Conservation (phyloP, 2,797 vertebrate species). For the Pseudopleuronectes americanus region DNA sequence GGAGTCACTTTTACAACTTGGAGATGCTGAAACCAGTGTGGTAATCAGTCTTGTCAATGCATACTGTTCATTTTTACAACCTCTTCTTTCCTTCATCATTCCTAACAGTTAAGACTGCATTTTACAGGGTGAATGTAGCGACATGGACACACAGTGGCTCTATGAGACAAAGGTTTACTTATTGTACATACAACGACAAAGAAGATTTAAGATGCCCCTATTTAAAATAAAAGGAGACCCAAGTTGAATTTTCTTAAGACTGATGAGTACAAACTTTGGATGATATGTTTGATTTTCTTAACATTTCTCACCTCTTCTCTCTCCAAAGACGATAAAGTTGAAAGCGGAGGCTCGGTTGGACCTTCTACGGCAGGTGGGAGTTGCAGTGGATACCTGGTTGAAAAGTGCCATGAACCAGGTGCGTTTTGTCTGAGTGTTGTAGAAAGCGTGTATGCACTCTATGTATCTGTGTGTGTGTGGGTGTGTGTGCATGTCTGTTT, state of each 20-base stretch:
- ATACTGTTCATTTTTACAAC: no score
- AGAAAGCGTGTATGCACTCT: constrained; percentile 1
- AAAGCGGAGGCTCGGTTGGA: constrained; percentile 96
- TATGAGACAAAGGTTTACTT: no score
- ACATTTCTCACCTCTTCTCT: constrained; percentile 17
- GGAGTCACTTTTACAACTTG: no score
- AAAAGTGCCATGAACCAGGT: constrained; percentile 99
- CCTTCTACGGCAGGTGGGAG: constrained; percentile 94
- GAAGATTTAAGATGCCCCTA: neutral
- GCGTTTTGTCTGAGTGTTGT: constrained; percentile 27
- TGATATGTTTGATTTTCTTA: constrained; percentile 8
- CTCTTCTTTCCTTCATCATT: no score
- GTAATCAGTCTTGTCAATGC: no score
- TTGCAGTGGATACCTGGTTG: constrained; percentile 96
- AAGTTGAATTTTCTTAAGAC: neutral
- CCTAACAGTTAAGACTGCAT: no score
- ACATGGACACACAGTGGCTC: no score
- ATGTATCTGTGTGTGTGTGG: constrained; percentile 5
- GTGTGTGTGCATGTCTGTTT: constrained; percentile 1
- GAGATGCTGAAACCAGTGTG: no score
- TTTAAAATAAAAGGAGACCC: neutral
- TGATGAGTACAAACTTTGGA: neutral
- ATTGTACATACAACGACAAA: no score
- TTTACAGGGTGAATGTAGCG: no score
- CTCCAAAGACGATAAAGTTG: constrained; percentile 90